Evolutionary conservation across 2,113 vertebrate genomes (phyloP).

Genomic region (Apodemus sylvaticus): DNA sequence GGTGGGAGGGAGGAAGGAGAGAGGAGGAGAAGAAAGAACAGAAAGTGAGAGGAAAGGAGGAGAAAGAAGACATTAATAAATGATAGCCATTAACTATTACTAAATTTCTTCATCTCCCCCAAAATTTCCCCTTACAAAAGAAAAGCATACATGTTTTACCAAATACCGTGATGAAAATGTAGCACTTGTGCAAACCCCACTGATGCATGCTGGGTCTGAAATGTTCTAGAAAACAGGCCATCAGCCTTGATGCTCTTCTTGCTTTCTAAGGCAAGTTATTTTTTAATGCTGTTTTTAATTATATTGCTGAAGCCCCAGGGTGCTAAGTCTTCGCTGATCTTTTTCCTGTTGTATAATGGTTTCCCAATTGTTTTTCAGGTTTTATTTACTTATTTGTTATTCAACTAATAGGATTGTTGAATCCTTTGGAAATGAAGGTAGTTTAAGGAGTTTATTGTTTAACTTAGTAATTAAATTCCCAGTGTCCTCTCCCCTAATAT

Average conservation of each 20-base stretch:
- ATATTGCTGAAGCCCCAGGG: constrained; percentile 32
- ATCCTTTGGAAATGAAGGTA: constrained; percentile 67
- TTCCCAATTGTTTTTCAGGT: constrained; percentile 38
- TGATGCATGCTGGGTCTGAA: neutral
- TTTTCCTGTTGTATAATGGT: constrained; percentile 36
- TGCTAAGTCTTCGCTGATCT: constrained; percentile 57
- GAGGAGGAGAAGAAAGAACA: neutral
- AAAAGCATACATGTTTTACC: neutral
- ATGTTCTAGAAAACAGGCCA: neutral
- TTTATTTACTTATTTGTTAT: constrained; percentile 62
- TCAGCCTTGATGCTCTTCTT: neutral
- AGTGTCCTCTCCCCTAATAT: constrained; percentile 13
- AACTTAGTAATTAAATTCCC: constrained; percentile 74
- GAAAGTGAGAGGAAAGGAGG: neutral
- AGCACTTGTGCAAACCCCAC: neutral
- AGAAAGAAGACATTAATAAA: neutral
- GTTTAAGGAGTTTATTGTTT: constrained; percentile 67
- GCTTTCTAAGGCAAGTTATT: constrained; percentile 1
- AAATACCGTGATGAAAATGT: neutral
- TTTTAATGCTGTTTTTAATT: constrained; percentile 62
- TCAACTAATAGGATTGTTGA: constrained; percentile 69
- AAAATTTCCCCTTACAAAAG: neutral
- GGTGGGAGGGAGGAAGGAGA: neutral
- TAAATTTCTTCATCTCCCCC: neutral
- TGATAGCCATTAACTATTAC: neutral